Evolutionary conservation across 2,797 vertebrate species (phyloP), one percentile per base, ranked within the genome.

Genomic region (Potorous gilbertii): DNA sequence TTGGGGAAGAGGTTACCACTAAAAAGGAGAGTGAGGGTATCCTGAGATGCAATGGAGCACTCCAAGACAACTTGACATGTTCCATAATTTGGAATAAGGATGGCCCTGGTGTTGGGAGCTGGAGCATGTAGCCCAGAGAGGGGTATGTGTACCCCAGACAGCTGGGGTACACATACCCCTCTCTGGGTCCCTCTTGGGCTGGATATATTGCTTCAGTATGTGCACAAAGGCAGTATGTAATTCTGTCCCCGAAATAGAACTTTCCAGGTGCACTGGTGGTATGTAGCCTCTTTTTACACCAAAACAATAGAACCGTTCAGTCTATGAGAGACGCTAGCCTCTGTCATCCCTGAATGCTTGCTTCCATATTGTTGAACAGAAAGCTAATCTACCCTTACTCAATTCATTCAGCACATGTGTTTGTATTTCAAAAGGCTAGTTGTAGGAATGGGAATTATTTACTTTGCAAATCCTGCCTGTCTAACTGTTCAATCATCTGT

Each of bases 401-500:
- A 96, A 94, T 96, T 96, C 66, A 93, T 95, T 55, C 54, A 90
- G 54, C 95, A 97, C 52, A 55, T 91, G 21, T 96, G 94, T 96
- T 97, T 97, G 90, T 94, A 94, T 92, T 96, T 96, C 96, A 94
- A 89, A 96, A 97, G 90, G 52, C 54, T 13, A 93, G 91, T 95
- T 95, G 81, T 91, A 81, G 54, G 90, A 94, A 97, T n/a, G 55
- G 95, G 93, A 94, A 93, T 95, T 93, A 95, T 55, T 95, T 91
- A 57, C 93, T 95, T 97, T 95, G 93, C n/a, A 96, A 93, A 96
- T 66, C 50, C 57, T 81, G 91, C 90, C 97, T 92, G 92, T 92
- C 95, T 96, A 81, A 94, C 91, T 94, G 56, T 96, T 96, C 97
- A 98, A 96, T 96, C 96, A 95, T 95, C 96, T 96, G 95, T 95